phyloP scores from a whole-genome alignment of 2,888 invertebrate genomes.

The Lasiommata megera region DNA sequence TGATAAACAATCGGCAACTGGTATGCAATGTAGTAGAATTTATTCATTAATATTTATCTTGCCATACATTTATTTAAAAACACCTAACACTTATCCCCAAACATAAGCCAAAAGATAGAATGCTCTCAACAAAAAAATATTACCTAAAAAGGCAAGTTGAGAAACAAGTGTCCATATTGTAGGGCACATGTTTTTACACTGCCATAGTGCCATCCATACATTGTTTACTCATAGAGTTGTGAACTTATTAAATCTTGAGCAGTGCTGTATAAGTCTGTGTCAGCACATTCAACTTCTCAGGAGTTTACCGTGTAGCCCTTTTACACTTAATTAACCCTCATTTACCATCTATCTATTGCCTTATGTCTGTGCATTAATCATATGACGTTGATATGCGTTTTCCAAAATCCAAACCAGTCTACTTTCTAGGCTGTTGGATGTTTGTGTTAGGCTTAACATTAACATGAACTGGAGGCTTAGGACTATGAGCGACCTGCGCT shows the following conservation, averaged over 20 bases:
- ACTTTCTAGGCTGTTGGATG: conserved; percentile 95
- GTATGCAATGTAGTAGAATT: too few relatives aligned
- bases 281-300: not conserved
- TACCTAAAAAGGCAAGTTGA: too few relatives aligned
- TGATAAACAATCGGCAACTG: too few relatives aligned
- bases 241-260: too few relatives aligned
- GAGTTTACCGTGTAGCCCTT: too few relatives aligned
- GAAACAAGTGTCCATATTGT: too few relatives aligned
- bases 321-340: not conserved
- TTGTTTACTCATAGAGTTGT: too few relatives aligned
- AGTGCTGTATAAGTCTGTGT: not conserved
- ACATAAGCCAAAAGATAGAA: not conserved
- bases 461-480: conserved; percentile 86
- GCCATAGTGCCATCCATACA: too few relatives aligned
- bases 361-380: not conserved
- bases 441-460: conserved; percentile 83
- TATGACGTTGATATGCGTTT: conserved; percentile 38
- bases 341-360: not conserved
- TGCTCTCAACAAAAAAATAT: not conserved
- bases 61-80: conserved; percentile 13
- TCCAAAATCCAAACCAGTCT: conserved; percentile 48
- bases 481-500: conserved; percentile 91
- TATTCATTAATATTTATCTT: not conserved
- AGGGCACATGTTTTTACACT: too few relatives aligned
- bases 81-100: conserved; percentile 27